These are phyloP conservation scores for Caenorhabditis remanei DNA, from an alignment of 1,140 invertebrate species.

Conservation along the genomic window DNA sequence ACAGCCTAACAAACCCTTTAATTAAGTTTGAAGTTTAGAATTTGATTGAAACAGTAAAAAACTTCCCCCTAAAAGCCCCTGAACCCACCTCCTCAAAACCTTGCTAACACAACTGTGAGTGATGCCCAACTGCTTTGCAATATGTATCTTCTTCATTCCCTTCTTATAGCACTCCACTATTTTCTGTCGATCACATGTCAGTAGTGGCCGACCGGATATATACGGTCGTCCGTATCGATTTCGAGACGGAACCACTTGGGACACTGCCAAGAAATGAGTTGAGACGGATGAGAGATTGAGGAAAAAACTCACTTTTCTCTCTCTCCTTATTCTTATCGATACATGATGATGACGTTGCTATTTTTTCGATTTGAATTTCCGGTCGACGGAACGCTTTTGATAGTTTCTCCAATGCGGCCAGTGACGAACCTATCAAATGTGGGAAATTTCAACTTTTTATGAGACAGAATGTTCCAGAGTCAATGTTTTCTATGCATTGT, in stretches of 20 bases:
- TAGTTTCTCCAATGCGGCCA: constrained; percentile 52
- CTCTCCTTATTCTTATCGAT: background rate
- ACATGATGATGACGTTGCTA: background rate
- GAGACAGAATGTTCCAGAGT: too few species aligned
- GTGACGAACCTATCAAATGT: constrained; percentile 2
- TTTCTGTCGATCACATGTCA: constrained; percentile 59
- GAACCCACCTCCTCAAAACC: constrained; percentile 54
- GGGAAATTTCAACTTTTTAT: background rate
- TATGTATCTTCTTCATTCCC: constrained; percentile 63
- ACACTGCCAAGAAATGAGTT: constrained; percentile 3
- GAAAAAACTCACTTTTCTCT: constrained; percentile 14
- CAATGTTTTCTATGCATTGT: too few species aligned
- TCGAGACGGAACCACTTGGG: constrained; percentile 42
- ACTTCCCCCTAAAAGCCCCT: background rate
- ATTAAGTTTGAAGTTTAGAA: background rate
- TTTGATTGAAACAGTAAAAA: background rate
- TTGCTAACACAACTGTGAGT: constrained; percentile 61
- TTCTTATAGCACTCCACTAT: constrained; percentile 55
- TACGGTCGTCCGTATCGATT: constrained; percentile 62
- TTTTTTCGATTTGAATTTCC: constrained; percentile 9
- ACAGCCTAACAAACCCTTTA: too few species aligned
- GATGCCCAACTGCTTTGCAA: constrained; percentile 48
- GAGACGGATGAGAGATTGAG: background rate
- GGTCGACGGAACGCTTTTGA: constrained; percentile 44
- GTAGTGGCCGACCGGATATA: constrained; percentile 54